phyloP scores from a whole-genome alignment of 2,888 invertebrate species.

The Rhimphoctona megacephalus region DNA sequence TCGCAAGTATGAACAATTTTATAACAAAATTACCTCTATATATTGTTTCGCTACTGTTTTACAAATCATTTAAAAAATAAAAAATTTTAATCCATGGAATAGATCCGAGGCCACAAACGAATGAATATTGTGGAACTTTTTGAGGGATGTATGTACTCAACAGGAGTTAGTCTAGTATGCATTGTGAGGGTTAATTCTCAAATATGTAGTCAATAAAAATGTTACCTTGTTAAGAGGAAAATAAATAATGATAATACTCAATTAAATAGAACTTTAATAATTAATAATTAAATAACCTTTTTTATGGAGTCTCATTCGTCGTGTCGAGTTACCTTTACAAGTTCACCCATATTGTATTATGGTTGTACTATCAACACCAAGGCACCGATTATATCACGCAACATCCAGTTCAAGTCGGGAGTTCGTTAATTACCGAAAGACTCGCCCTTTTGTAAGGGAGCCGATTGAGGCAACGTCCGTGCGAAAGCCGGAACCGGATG shows the following conservation, averaged over 20 bases:
- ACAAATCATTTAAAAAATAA: too few species aligned
- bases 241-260: too few species aligned
- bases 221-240: neutral
- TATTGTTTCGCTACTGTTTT: too few species aligned
- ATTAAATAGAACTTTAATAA: neutral
- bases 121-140: too few species aligned
- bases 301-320: neutral
- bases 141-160: too few species aligned
- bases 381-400: constrained; percentile 58
- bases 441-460: constrained; percentile 69
- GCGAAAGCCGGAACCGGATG: constrained; percentile 80
- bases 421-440: constrained; percentile 80
- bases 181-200: too few species aligned
- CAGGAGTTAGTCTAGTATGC: too few species aligned
- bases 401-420: constrained; percentile 54
- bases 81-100: too few species aligned
- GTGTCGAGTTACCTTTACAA: neutral
- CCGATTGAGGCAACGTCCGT: constrained; percentile 72
- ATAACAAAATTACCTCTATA: too few species aligned
- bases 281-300: neutral
- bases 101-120: too few species aligned
- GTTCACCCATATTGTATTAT: neutral
- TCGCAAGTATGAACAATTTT: too few species aligned
- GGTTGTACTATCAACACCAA: neutral
- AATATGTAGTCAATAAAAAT: too few species aligned